Percentiles rank a stretch among this genome's conserved stretches.
These are phyloP conservation scores for Phorcus lineatus DNA, from an alignment of 2,888 invertebrate genomes.

Conservation along the genomic window DNA sequence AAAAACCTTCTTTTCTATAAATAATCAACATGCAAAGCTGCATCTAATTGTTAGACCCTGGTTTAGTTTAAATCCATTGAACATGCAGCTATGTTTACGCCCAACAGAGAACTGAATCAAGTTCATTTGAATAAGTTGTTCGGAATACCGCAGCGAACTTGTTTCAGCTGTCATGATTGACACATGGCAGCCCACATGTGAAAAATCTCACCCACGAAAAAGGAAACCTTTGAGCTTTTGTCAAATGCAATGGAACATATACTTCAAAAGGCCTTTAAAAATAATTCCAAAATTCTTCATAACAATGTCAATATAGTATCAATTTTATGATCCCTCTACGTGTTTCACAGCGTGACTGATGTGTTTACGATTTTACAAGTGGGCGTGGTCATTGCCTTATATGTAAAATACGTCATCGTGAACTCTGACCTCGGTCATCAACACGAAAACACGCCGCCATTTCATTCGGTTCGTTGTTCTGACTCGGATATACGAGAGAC, in stretches of 20 bases:
- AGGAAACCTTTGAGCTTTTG: not conserved
- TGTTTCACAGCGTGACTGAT: too few species aligned
- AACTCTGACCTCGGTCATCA: conserved; percentile 19
- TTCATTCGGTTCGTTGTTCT: conserved; percentile 24
- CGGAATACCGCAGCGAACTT: not conserved
- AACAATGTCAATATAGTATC: too few species aligned
- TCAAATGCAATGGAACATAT: not conserved
- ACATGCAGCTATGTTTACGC: too few species aligned
- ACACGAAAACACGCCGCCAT: conserved; percentile 31
- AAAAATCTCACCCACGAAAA: not conserved
- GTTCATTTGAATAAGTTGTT: not conserved
- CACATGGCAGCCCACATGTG: not conserved
- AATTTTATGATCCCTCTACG: too few species aligned
- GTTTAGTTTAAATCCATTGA: too few species aligned
- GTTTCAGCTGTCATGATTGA: not conserved
- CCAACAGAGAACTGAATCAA: not conserved
- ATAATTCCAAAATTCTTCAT: too few species aligned
- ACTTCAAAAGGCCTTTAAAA: not conserved
- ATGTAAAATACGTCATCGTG: conserved; percentile 15
- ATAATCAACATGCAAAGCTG: too few species aligned
- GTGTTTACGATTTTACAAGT: conserved; percentile 22
- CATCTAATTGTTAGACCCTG: too few species aligned
- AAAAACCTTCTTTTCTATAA: too few species aligned
- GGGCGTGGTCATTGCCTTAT: conserved; percentile 20
- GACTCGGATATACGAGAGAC: not conserved